These are phyloP conservation scores for Trachurus trachurus DNA, from an alignment of 2,797 vertebrate species.

Conservation along the genomic window DNA sequence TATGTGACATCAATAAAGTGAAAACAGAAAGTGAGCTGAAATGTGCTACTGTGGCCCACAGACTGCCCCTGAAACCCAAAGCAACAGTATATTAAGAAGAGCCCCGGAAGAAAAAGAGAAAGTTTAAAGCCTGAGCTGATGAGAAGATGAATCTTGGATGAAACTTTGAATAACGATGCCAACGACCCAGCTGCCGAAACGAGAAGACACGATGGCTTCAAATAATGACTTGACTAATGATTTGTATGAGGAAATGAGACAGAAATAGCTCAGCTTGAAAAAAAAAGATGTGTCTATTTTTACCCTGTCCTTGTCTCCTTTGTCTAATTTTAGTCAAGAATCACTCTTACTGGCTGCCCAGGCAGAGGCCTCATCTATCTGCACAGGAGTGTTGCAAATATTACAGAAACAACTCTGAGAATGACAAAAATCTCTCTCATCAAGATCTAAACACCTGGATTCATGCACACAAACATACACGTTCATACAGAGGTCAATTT, in stretches of 20 bases:
- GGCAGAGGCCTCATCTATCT: constrained; percentile 50
- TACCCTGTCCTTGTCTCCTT: constrained; percentile 60
- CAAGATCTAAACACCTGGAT: constrained; percentile 25
- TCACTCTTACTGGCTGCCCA: constrained; percentile 57
- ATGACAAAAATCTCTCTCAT: constrained; percentile 22
- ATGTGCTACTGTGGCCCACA: neutral
- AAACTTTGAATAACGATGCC: constrained; percentile 57
- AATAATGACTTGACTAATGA: constrained; percentile 75
- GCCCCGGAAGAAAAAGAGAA: neutral
- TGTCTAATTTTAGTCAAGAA: constrained; percentile 78
- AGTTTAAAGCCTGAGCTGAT: constrained; percentile 33
- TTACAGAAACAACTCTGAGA: constrained; percentile 24
- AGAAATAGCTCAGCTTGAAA: constrained; percentile 68
- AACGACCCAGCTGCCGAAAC: constrained; percentile 68
- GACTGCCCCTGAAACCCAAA: neutral
- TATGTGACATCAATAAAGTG: constrained; percentile 9
- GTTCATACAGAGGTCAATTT: constrained; percentile 29
- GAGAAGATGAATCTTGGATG: constrained; percentile 60
- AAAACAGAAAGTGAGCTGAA: neutral
- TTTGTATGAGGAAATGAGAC: constrained; percentile 66
- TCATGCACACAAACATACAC: neutral
- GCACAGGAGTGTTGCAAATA: constrained; percentile 28
- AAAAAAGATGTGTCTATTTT: constrained; percentile 69
- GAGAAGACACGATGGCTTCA: constrained; percentile 66
- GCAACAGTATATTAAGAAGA: too few species aligned